Conservation (phyloP, 2,113 vertebrate species). For the Hydrochoerus hydrochaeris region DNA sequence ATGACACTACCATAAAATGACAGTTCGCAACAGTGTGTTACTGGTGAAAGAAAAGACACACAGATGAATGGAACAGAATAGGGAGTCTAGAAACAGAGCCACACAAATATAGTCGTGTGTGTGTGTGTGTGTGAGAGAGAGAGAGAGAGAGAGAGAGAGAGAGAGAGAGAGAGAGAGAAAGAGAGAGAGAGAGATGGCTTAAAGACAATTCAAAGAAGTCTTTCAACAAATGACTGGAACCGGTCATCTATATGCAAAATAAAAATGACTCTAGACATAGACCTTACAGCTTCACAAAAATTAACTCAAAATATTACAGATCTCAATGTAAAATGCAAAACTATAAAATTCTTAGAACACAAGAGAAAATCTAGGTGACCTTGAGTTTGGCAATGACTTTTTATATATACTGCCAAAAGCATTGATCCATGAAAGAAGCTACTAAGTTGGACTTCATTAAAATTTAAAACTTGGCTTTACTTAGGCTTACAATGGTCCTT, state of each 20-base stretch:
- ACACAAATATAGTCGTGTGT: neutral
- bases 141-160: too few species aligned
- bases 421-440: neutral
- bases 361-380: neutral
- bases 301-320: neutral
- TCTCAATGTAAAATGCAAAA: neutral
- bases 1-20: neutral
- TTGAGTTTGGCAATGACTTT: neutral
- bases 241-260: neutral
- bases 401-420: neutral
- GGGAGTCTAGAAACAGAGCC: neutral
- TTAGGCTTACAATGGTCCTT: neutral
- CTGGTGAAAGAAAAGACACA: neutral
- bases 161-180: too few species aligned
- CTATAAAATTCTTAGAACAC: neutral
- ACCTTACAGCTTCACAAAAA: neutral
- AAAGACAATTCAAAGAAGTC: neutral
- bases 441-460: neutral
- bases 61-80: neutral
- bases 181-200: too few species aligned
- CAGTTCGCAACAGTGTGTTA: neutral
- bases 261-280: neutral
- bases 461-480: constrained; percentile 10
- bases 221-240: neutral
- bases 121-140: too few species aligned